Evolutionary conservation across 2,113 vertebrate species (phyloP), one percentile per base, ranked within the genome.

Genomic region (Mesitornis unicolor): DNA sequence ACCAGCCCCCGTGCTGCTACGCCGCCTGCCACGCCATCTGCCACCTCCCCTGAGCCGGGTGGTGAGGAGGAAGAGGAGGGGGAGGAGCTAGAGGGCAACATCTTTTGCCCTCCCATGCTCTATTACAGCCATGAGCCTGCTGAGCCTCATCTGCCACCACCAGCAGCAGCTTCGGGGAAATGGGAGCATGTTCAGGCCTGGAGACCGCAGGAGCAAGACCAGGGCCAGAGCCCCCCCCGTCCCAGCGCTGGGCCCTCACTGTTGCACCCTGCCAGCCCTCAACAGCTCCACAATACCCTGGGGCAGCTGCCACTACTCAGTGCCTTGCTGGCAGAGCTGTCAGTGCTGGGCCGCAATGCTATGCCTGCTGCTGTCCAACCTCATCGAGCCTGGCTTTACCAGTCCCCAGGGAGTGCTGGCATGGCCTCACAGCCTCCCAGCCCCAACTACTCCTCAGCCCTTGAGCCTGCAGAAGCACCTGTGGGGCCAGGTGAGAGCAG

Each of bases 241-340:
- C 87, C 78, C 50, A 29, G 21, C 7, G 74, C 78, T 6, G 84
- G 84, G 31, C 87, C 88, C 19, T 94, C 82, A 0, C 29, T 95
- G 82, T 43, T 95, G 71, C 92, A 83, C 25, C 67, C 78, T 1
- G 0, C 16, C 25, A 48, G 67, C 53, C 38, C 77, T 15, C 40
- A 0, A 5, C 68, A 91, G 73, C 86, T 89, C n/a, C 77, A 22
- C 11, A 13, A 90, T 42, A 63, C 96, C 3, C 57, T 99, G 73
- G 92, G 68, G 65, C 98, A 98, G 89, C 89, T 99, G 87, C 99
- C 99, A 3, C 95, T 99, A 1, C 96, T 99, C 60, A 99, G 98
- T 25, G 98, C 99, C 48, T 97, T 99, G 91, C 92, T 99, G 40
- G 92, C 98, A 5, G 99, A 99, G 87, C 95, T 99, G 70, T 98